Evolutionary conservation across 1,140 invertebrate genomes (phyloP), one percentile per base, ranked within the genome.

Genomic region (Temnothorax curvispinosus): DNA sequence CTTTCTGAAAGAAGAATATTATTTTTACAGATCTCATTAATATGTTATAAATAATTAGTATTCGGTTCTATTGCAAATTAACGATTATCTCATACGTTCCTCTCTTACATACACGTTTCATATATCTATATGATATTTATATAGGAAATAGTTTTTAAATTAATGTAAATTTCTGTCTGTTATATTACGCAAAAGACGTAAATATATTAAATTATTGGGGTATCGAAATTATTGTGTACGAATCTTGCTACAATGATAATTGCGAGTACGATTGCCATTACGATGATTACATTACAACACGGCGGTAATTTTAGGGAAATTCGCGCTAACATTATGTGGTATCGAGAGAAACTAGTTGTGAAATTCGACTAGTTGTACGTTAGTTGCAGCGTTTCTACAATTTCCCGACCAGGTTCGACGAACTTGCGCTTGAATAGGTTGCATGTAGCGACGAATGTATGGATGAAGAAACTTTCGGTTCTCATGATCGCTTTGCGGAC

Each of bases 351-450:
- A 84, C 80, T 84, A 60, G 80, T 84, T 84, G 67, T 35, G 54
- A 84, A 74, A 75, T 84, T 75, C 69, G 56, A 75, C 80, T 50
- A 58, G 54, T 41, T 35, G 54, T 27, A 56, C 54, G 44, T 84
- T 84, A 62, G 69, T 84, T 84, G 58, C 80, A 84, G n/a, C 80
- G 13, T 84, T 82, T 74, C 80, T 75, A 75, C 69, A 84, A 82
- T 84, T 84, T 47, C 54, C 69, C 54, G 21, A 74, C 54, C 80
- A 38, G 71, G 44, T 84, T 84, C 80, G 80, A 50, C 69, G 69
- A 84, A 84, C 80, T 84, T 84, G 54, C 56, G 69, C 80, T 21
- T 84, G 80, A 84, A 84, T 84, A 62, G 69, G 69, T 84, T 84
- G 74, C 80, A 75, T 56, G 54, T 84, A 84, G 80, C 54, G 80